A percentile compares a stretch with the other conserved stretches of the same genome.
These are phyloP conservation scores for Drosophila kepulauana DNA, from an alignment of 1,140 invertebrate genomes.

Conservation along the genomic window DNA sequence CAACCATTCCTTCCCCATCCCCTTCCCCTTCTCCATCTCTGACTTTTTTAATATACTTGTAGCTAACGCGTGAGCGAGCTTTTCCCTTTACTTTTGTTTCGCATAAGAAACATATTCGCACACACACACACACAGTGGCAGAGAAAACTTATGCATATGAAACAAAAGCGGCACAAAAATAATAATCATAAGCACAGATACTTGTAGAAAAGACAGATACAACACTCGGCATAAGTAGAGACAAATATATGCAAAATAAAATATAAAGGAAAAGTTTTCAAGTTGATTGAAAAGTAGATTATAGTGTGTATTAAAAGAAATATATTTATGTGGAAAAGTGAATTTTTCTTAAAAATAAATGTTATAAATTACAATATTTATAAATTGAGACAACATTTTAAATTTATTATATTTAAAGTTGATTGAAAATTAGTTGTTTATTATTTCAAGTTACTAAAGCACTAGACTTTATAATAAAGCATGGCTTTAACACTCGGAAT, in stretches of 20 bases:
- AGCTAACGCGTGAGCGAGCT: conserved; percentile 52
- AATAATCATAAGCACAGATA: conserved; percentile 52
- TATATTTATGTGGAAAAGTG: too few relatives aligned
- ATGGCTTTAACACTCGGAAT: too few relatives aligned
- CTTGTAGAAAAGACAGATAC: conserved; percentile 23
- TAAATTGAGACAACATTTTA: too few relatives aligned
- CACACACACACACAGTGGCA: not conserved
- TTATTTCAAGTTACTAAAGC: too few relatives aligned
- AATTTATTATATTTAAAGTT: too few relatives aligned
- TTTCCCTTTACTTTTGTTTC: conserved; percentile 63
- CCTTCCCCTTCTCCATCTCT: not conserved
- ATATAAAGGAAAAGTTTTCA: not conserved
- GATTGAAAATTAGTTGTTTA: too few relatives aligned
- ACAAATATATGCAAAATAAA: conserved; percentile 8
- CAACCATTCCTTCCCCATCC: not conserved
- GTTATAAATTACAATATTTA: too few relatives aligned
- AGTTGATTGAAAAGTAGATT: not conserved
- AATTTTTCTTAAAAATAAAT: too few relatives aligned
- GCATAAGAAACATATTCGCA: conserved; percentile 1
- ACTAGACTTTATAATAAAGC: too few relatives aligned
- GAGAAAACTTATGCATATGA: conserved; percentile 56
- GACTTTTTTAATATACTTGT: conserved; percentile 70
- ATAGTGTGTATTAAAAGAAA: too few relatives aligned
- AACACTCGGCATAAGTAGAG: conserved; percentile 12
- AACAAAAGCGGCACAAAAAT: conserved; percentile 52